Evolutionary conservation across 2,797 vertebrate genomes (phyloP).

Genomic region (Sphenodon punctatus): DNA sequence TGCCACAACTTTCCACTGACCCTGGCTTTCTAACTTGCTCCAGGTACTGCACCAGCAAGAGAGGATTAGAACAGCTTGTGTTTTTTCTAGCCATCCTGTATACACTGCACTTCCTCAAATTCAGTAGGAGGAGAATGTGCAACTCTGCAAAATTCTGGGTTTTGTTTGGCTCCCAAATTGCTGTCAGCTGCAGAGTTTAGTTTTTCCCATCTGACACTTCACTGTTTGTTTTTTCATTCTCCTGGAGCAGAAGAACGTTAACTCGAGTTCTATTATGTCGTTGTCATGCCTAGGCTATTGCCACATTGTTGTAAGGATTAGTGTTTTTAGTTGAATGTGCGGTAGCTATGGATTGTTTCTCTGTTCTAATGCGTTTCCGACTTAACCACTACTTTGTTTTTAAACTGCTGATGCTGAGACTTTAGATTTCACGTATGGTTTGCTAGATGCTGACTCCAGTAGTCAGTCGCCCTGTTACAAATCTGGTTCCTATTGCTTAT

Average conservation of each 20-base stretch:
- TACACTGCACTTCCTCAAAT: conserved; percentile 44
- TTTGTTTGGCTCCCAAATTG: conserved; percentile 61
- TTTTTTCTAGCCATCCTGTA: conserved; percentile 49
- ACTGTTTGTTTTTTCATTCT: conserved; percentile 59
- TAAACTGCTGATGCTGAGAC: neutral
- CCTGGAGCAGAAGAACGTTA: conserved; percentile 30
- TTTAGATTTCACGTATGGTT: neutral
- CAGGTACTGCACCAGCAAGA: conserved; percentile 4
- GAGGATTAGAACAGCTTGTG: conserved; percentile 6
- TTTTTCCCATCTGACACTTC: conserved; percentile 49
- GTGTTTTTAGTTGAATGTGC: neutral
- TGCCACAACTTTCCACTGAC: conserved; percentile 14
- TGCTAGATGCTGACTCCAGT: neutral
- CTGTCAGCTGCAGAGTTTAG: conserved; percentile 58
- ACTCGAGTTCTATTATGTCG: conserved; percentile 21
- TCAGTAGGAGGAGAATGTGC: conserved; percentile 60
- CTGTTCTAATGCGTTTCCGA: neutral
- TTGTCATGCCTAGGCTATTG: conserved; percentile 14
- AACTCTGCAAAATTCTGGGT: conserved; percentile 58
- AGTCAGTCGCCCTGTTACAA: neutral
- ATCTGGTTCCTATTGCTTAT: neutral
- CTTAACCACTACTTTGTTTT: neutral
- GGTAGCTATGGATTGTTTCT: neutral
- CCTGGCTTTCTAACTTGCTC: neutral
- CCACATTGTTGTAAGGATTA: conserved; percentile 35